Evolutionary conservation across 2,888 invertebrate genomes (phyloP).

Genomic region (Eristalis intricaria): DNA sequence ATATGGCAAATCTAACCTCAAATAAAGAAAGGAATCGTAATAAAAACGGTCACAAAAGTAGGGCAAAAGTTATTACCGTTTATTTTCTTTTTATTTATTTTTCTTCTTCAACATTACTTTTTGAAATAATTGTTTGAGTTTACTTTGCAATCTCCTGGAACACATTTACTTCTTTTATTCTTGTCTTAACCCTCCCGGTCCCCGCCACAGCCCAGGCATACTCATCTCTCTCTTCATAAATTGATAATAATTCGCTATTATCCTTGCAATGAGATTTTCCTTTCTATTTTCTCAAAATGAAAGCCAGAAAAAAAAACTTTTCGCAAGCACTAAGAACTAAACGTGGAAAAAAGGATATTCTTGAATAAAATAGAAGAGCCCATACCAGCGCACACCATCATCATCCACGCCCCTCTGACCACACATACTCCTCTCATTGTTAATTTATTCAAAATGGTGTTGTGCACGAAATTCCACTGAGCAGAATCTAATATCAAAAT

Average conservation of each 20-base stretch:
- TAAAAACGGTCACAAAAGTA: slow-evolving; percentile 43
- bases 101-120: slow-evolving; percentile 25
- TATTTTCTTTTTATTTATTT: slow-evolving; percentile 32
- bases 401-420: slow-evolving; percentile 56
- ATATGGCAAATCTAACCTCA: slow-evolving; percentile 46
- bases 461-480: slow-evolving; percentile 70
- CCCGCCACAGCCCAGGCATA: neutral
- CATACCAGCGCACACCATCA: neutral
- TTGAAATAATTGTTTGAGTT: slow-evolving; percentile 37
- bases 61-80: slow-evolving; percentile 53
- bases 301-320: neutral
- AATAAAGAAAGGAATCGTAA: slow-evolving; percentile 41
- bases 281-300: neutral
- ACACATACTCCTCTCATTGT: slow-evolving; percentile 50
- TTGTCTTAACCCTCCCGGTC: neutral
- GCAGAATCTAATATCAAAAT: slow-evolving; percentile 72
- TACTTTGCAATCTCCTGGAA: slow-evolving; percentile 33
- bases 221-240: slow-evolving; percentile 3
- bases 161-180: neutral
- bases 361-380: slow-evolving; percentile 4
- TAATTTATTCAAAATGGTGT: slow-evolving; percentile 73
- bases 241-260: slow-evolving; percentile 18
- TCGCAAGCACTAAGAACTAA: slow-evolving; percentile 16
- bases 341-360: neutral
- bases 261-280: slow-evolving; percentile 15